Evolutionary conservation across 53 echinoderm and acorn worm genomes (phyloP).

Genomic region (Holothuria leucospilota): DNA sequence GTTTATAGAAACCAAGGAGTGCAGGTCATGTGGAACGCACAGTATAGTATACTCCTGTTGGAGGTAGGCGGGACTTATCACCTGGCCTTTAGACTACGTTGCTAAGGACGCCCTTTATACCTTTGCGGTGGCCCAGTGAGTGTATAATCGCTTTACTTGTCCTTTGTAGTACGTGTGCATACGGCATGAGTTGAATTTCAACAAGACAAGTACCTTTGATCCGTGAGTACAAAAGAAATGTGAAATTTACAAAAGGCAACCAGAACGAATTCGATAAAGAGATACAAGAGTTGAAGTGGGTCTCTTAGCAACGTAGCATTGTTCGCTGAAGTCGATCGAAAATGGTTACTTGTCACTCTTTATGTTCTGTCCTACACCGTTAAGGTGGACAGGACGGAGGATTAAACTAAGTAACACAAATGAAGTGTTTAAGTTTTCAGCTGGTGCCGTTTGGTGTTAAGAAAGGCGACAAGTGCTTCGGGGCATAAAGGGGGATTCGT

Average conservation of each 20-base stretch:
- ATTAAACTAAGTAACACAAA: slow-evolving; percentile 6
- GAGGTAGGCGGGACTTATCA: slow-evolving; percentile 55
- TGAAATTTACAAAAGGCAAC: slow-evolving; percentile 24
- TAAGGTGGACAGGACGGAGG: background rate
- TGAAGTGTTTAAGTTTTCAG: slow-evolving; percentile 6
- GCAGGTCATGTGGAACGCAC: slow-evolving; percentile 19
- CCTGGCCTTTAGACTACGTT: slow-evolving; percentile 72
- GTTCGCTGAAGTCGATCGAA: slow-evolving; percentile 42
- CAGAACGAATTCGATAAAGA: slow-evolving; percentile 27
- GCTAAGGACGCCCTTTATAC: slow-evolving; percentile 73
- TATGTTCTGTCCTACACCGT: background rate
- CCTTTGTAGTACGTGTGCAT: slow-evolving; percentile 11
- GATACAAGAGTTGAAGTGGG: background rate
- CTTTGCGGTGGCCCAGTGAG: slow-evolving; percentile 56
- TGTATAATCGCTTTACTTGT: slow-evolving; percentile 15
- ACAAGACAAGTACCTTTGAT: slow-evolving; percentile 51
- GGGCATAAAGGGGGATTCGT: no score
- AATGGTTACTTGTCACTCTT: background rate
- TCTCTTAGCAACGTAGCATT: slow-evolving; percentile 36
- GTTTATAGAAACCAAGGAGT: slow-evolving; percentile 92
- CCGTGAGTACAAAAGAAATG: slow-evolving; percentile 31
- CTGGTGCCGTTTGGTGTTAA: slow-evolving; percentile 12
- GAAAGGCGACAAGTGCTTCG: no score
- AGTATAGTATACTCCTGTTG: slow-evolving; percentile 31
- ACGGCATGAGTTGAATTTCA: slow-evolving; percentile 30